Base-by-base conservation (phyloP, 2,797 vertebrate species). In the Periparus ater region DNA sequence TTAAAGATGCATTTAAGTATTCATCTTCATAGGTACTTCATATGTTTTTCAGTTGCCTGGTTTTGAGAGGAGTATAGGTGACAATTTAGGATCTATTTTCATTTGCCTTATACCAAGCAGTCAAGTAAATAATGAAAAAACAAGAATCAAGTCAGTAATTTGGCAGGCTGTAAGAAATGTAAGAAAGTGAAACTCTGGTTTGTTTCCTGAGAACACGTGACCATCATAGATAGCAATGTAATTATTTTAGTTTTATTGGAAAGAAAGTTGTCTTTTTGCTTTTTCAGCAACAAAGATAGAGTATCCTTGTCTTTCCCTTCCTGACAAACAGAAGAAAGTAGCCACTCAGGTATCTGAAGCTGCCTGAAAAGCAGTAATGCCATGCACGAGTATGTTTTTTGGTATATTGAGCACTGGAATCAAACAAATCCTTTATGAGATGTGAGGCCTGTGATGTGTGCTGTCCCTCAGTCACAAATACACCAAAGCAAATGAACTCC, bases 221-320 rank as follows among this genome's bases (percentile, higher is more conserved):
- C 25, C 3, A 0, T 72, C 16, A 20, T 19, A 36, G 13, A 23
- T 58, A 62, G 54, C 0, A 11, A 32, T 13, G 12, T 71, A 38
- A 63, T 77, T 76, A 76, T 63, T 95, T 66, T 70, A 7, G 32
- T 57, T 68, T 80, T 7, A 14, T 42, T 67, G n/a, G 50, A 85
- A 67, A 44, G 60, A 85, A 50, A 13, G 32, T 57, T 48, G 6
- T 76, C 42, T 76, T 44, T n/a, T 54, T 85, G 23, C 18, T 45
- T 27, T 79, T 87, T 78, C 26, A 61, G 45, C 45, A 83, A 30
- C 17, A 50, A 83, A 82, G 60, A 1, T 5, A 85, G n/a, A 85
- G 14, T 57, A 63, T 45, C 20, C 17, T 74, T 68, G 20, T 74
- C 34, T 91, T 85, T 14, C 11, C 1, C 4, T 44, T 73, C 14